Conservation (phyloP, 2,888 invertebrate species). For the Drosophila stalkeri region DNA sequence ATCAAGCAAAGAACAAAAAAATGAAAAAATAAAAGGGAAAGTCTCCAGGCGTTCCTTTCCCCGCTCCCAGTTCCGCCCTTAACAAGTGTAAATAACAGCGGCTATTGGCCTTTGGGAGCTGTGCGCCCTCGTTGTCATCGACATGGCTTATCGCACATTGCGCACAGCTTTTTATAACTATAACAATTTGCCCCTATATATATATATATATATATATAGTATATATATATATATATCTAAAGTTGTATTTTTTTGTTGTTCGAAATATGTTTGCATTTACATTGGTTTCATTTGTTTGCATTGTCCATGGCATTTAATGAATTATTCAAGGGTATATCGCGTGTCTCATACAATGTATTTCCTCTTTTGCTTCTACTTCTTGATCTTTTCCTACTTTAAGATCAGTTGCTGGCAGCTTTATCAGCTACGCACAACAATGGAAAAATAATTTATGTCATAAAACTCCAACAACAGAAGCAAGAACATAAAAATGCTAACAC, state of each 20-base stretch:
- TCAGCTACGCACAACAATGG: constrained; percentile 30
- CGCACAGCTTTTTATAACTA: constrained; percentile 10
- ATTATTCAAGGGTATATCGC: constrained; percentile 57
- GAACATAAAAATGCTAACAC: background rate
- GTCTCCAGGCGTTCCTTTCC: constrained; percentile 27
- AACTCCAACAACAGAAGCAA: background rate
- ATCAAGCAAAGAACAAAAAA: constrained; percentile 27
- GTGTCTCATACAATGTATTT: constrained; percentile 26
- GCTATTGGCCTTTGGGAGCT: constrained; percentile 71
- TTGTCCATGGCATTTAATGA: constrained; percentile 54
- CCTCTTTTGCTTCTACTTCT: constrained; percentile 3
- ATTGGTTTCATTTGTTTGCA: constrained; percentile 9
- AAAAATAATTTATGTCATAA: background rate
- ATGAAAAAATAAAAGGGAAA: constrained; percentile 50
- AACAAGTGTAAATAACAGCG: constrained; percentile 48
- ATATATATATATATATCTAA: constrained; percentile 1
- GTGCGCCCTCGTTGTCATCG: constrained; percentile 60
- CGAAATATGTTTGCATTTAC: constrained; percentile 17
- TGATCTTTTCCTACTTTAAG: background rate
- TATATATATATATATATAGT: background rate
- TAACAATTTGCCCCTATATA: background rate
- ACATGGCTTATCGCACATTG: constrained; percentile 65
- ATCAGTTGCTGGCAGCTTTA: constrained; percentile 25
- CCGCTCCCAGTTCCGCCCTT: background rate
- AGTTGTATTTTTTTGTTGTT: constrained; percentile 24